Base-by-base conservation (phyloP, 2,797 vertebrate species). In the Picus viridis region DNA sequence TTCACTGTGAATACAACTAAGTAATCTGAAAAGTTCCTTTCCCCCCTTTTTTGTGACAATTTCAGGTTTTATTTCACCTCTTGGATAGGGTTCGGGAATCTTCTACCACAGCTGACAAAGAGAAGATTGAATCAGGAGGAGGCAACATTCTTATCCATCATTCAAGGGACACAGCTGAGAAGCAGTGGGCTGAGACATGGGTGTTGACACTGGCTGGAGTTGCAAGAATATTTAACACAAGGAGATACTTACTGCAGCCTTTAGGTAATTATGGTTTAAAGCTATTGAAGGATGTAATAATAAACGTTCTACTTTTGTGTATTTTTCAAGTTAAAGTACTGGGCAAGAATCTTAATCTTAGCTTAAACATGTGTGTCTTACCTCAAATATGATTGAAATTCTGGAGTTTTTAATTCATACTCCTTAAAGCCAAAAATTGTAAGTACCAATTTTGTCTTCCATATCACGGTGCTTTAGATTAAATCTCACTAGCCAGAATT, bases 101-200 rank as follows among this genome's bases (percentile, higher is more conserved):
- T 16, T 99, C 99, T 96, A 99, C 98, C 9, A 99, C 99, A 30
- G 99, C 99, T 6, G 99, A 99, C 97, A 99, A 99, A 97, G 99
- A 99, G 97, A 99, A 99, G 97, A 99, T 99, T 30, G 99, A 99
- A 94, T 99, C 99, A 2, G 99, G 99, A 43, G 99, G 99, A 45
- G 99, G 99, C 36, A 99, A 99, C 97, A 99, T 99, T 93, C 99
- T 99, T 62, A 99, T 99, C 96, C 99, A 99, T 96, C 99, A 99
- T 97, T 99, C 99, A 6, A 98, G 99, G 2, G 99, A 99, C 96
- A 99, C 99, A 6, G 99, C 99, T 30, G 99, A 99, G 93, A 99
- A 99, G 83, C 99, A 99, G 76, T 99, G 99, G 99, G 99, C 99
- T 2, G 99, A 99, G 95, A 99, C 99, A 3, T 99, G 99, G 99